phyloP scores from a whole-genome alignment of 1,140 invertebrate species.

The Ectropis grisescens region DNA sequence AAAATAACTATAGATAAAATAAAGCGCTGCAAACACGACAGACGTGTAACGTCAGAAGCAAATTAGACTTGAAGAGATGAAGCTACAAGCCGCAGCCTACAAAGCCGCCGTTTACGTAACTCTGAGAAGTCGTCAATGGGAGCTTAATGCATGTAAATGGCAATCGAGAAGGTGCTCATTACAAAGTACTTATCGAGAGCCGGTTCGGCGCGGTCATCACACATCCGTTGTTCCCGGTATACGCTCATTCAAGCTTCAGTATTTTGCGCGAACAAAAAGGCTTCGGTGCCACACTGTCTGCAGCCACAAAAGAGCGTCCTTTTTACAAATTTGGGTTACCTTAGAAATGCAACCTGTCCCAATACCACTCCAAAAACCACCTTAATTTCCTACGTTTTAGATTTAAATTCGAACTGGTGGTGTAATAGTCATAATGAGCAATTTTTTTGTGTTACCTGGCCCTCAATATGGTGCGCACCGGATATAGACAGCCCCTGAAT shows the following conservation, averaged over 20 bases:
- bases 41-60: too few relatives aligned
- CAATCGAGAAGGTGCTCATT: too few relatives aligned
- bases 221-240: constrained; percentile 30
- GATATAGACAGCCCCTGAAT: constrained; percentile 53
- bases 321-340: constrained; percentile 43
- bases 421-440: constrained; percentile 37
- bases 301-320: constrained; percentile 43
- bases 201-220: too few relatives aligned
- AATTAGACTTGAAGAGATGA: too few relatives aligned
- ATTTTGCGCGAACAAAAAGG: constrained; percentile 47
- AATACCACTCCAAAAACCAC: constrained; percentile 22
- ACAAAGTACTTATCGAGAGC: too few relatives aligned
- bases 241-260: constrained; percentile 32
- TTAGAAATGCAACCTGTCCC: constrained; percentile 47
- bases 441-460: constrained; percentile 39
- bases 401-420: constrained; percentile 18
- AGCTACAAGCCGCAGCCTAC: too few relatives aligned
- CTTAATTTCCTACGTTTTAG: constrained; percentile 21
- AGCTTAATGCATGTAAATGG: too few relatives aligned
- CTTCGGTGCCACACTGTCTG: constrained; percentile 62
- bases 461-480: constrained; percentile 48
- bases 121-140: too few relatives aligned
- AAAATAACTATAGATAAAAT: too few relatives aligned
- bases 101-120: too few relatives aligned
- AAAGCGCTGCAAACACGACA: too few relatives aligned